Base-by-base conservation (phyloP, 2,113 vertebrate genomes). In the Puffinus mauretanicus region DNA sequence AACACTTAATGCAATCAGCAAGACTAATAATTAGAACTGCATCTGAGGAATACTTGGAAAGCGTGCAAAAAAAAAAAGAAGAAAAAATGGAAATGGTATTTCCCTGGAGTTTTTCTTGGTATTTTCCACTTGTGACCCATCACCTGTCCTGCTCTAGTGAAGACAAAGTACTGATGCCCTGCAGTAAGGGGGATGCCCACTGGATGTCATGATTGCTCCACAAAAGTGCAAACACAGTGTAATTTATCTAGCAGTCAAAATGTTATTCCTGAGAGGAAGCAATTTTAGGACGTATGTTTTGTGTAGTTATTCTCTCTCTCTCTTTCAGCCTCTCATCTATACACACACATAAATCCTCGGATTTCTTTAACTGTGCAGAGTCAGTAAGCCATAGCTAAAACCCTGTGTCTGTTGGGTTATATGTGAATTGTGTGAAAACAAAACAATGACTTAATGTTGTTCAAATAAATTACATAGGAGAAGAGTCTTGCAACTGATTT, bases 221-320 rank as follows among this genome's bases (percentile, higher is more conserved):
- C 60, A 73, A 16, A 94, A 96, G 82, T 67, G 71, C 60, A 91
- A 86, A 77, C 30, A 40, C 22, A 16, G 21, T 82, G 90, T 94
- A 96, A 96, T 97, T 97, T 97, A 90, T 97, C 96, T 95, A 96
- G 95, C 71, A 90, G 94, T 97, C 96, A 97, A 97, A 97, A 97
- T 97, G 94, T 97, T 95, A 66, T 72, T 73, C 67, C 87, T 77
- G 78, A 88, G 64, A 82, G 71, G 66, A 95, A 80, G 62, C 25
- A 91, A 73, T 93, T 94, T 93, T 44, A 73, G 62, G 66, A 49
- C 0, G 3, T 54, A 34, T 3, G 1, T 77, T 93, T 94, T 88
- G 54, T 80, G 46, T 49, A 82, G 85, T 72, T 85, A 76, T 61
- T 80, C 44, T 69, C 58, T 60, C 58, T 60, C 46, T 81, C 27